phyloP scores from a whole-genome alignment of 1,140 invertebrate species.

The Coptotermes formosanus region DNA sequence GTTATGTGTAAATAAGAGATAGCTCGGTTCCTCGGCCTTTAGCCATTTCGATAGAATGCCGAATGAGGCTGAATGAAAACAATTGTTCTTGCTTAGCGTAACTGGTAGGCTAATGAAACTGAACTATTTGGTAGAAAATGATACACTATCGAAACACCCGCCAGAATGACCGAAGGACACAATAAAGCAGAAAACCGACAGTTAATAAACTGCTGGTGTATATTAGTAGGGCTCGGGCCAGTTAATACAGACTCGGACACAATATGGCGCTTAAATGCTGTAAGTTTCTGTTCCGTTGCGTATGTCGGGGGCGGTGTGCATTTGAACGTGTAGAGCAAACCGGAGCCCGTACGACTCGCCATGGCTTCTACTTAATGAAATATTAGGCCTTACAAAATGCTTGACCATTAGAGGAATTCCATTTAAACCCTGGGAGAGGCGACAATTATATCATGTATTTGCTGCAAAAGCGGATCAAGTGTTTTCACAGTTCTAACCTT shows the following conservation, averaged over 20 bases:
- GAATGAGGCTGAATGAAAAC: no score
- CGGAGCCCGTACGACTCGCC: background rate
- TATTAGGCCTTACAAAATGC: constrained; percentile 25
- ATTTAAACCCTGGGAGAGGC: constrained; percentile 22
- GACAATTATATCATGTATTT: constrained; percentile 5
- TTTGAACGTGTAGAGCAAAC: background rate
- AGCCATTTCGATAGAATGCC: no score
- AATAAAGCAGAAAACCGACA: no score
- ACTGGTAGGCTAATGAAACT: no score
- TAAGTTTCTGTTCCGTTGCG: background rate
- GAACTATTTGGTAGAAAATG: no score
- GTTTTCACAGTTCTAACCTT: no score
- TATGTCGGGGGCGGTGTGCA: background rate
- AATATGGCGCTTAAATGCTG: background rate
- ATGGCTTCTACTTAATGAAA: constrained; percentile 20
- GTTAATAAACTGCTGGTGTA: background rate
- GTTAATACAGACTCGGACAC: background rate
- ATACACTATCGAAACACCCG: no score
- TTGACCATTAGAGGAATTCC: constrained; percentile 30
- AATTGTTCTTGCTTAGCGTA: no score
- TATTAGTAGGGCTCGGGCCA: background rate
- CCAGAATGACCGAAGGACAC: no score
- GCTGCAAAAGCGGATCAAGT: background rate
- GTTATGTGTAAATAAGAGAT: no score
- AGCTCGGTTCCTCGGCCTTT: no score